These are phyloP conservation scores for Masticophis lateralis DNA, from an alignment of 2,797 vertebrate species.

Conservation along the genomic window DNA sequence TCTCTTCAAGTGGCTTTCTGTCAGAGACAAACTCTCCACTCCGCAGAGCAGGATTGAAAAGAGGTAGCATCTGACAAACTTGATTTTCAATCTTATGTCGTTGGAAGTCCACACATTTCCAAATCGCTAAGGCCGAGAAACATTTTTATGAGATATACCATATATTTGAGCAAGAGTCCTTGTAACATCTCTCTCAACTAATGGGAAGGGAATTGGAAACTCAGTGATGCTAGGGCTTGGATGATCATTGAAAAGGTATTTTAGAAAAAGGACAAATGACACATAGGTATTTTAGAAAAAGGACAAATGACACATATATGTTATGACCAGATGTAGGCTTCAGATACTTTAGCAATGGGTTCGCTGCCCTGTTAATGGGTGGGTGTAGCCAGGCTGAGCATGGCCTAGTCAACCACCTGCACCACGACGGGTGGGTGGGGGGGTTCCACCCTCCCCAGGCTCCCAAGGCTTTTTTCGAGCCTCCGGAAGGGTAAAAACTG, in stretches of 20 bases:
- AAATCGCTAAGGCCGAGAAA: background rate
- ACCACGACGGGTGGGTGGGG: accelerated
- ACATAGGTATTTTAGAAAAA: background rate
- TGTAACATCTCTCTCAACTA: background rate
- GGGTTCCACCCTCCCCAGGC: no score
- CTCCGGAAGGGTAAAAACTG: no score
- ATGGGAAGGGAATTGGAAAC: background rate
- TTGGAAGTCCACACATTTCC: background rate
- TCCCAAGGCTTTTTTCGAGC: no score
- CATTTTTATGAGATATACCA: background rate
- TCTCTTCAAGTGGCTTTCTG: no score
- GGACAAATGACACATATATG: background rate
- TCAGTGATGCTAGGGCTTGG: background rate
- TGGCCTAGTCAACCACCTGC: no score
- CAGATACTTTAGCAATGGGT: no score
- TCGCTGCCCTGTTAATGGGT: no score
- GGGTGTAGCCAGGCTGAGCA: no score
- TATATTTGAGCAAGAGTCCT: background rate
- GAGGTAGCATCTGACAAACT: no score
- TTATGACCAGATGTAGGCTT: background rate
- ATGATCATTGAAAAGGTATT: background rate
- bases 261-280: background rate
- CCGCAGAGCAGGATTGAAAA: no score
- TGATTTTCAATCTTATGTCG: no score
- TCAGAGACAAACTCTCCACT: no score